Conservation (phyloP, 2,113 vertebrate species). For the Alexandromys fortis region DNA sequence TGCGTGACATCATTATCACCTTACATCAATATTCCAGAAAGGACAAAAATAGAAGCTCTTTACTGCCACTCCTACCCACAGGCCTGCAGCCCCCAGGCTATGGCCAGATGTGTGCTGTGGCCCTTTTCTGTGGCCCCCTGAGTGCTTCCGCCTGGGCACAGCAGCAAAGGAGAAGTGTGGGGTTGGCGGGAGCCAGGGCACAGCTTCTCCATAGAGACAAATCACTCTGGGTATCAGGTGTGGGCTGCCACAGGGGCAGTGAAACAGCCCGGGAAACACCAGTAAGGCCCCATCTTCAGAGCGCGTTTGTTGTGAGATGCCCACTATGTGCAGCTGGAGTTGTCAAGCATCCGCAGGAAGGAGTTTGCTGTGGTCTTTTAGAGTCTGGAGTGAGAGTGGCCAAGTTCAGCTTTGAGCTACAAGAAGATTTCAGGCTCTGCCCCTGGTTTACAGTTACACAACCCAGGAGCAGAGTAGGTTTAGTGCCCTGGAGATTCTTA, state of each 20-base stretch:
- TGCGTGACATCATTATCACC: not conserved
- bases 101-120: not conserved
- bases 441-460: not conserved
- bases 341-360: accelerated
- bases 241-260: not conserved
- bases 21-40: not conserved
- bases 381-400: accelerated
- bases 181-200: not conserved
- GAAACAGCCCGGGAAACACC: accelerated
- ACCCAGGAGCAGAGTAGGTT: not conserved
- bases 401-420: accelerated
- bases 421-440: accelerated
- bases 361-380: accelerated
- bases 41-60: not conserved
- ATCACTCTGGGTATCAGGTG: accelerated
- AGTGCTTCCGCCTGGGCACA: accelerated
- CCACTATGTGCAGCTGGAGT: not conserved
- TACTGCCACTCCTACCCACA: accelerated
- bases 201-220: not conserved
- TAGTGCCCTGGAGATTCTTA: not conserved
- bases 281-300: too few relatives aligned
- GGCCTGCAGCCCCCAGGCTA: too few relatives aligned
- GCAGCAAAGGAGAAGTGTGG: too few relatives aligned
- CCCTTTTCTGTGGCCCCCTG: not conserved
- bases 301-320: too few relatives aligned